A percentile compares a stretch with the other conserved stretches of the same genome.
Conservation (phyloP, 1,140 invertebrate species). For the Nylanderia fulva region DNA sequence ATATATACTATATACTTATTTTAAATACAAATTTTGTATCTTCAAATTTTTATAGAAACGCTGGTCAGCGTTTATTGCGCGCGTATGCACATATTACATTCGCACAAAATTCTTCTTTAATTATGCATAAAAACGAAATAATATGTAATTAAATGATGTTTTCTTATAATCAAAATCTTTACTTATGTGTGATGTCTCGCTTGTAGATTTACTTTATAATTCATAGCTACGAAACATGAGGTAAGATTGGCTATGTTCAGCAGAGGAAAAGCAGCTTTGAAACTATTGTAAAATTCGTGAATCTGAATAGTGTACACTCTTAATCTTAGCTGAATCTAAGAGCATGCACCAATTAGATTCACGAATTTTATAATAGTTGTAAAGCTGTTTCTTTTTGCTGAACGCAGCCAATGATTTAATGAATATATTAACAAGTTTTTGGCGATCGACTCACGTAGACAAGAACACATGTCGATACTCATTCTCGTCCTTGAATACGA, state of each 20-base stretch:
- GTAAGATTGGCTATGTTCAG: neutral
- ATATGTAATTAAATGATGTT: neutral
- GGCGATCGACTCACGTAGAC: conserved; percentile 34
- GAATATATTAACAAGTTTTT: conserved; percentile 51
- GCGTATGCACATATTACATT: too few species aligned
- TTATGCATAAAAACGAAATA: neutral
- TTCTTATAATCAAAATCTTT: neutral
- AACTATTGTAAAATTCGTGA: too few species aligned
- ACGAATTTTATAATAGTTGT: too few species aligned
- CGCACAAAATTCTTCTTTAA: neutral
- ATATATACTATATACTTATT: too few species aligned
- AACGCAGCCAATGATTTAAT: too few species aligned
- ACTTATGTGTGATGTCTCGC: neutral
- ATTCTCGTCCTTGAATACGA: conserved; percentile 51
- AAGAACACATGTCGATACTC: conserved; percentile 32
- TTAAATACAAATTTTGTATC: neutral
- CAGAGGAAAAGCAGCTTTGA: too few species aligned
- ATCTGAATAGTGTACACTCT: too few species aligned
- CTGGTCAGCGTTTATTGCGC: neutral
- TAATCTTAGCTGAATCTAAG: too few species aligned
- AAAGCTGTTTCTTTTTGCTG: too few species aligned
- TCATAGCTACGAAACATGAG: neutral
- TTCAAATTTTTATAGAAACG: neutral
- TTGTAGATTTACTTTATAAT: neutral
- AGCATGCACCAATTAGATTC: too few species aligned